Conservation (phyloP, 2,888 invertebrate genomes). For the Pammene aurita region DNA sequence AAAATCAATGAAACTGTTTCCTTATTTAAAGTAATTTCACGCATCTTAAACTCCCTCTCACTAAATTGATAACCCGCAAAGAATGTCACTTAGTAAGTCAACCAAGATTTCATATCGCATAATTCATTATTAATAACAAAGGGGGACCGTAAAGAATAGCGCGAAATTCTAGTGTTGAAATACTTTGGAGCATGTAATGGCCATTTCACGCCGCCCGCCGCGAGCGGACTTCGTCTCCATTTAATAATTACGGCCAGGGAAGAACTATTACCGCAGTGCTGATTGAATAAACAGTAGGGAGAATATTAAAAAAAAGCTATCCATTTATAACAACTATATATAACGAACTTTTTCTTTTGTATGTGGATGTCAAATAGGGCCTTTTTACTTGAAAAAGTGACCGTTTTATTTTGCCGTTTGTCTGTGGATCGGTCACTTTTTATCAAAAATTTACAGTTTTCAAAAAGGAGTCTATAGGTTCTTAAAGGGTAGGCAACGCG, state of each 20-base stretch:
- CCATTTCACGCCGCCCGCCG: constrained; percentile 71
- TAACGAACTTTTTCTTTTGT: too few species aligned
- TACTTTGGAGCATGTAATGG: constrained; percentile 69
- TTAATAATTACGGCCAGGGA: constrained; percentile 67
- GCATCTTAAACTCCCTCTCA: not conserved
- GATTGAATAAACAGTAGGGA: not conserved
- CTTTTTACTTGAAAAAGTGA: too few species aligned
- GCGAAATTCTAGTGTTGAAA: constrained; percentile 56
- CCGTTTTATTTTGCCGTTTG: too few species aligned
- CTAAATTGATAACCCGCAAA: constrained; percentile 16
- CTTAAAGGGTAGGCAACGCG: too few species aligned
- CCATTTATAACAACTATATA: too few species aligned
- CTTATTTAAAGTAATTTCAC: constrained; percentile 4
- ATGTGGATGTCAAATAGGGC: too few species aligned
- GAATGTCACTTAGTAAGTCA: constrained; percentile 29
- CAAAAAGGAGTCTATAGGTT: too few species aligned
- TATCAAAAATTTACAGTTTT: too few species aligned
- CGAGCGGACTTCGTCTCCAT: constrained; percentile 74
- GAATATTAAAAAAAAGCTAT: not conserved
- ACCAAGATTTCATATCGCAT: constrained; percentile 34
- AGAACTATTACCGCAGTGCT: constrained; percentile 46
- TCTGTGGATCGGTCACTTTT: too few species aligned
- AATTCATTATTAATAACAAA: constrained; percentile 44
- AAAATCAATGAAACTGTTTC: not conserved
- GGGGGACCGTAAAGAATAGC: constrained; percentile 48